phyloP scores from a whole-genome alignment of 2,113 vertebrate genomes.

The Myxocyprinus asiaticus region DNA sequence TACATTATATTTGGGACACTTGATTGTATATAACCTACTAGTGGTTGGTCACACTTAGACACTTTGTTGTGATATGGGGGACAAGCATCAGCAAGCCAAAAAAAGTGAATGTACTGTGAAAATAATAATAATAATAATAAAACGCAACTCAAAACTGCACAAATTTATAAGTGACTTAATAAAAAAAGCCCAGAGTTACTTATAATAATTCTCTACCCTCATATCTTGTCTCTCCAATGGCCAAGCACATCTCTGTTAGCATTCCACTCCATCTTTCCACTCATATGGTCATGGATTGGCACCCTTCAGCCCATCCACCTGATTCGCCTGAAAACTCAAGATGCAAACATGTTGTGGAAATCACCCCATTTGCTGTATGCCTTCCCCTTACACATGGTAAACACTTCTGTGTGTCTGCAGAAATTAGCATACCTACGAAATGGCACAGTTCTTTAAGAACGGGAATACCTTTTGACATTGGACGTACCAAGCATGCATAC shows the following conservation, averaged over 20 bases:
- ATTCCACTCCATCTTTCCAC: slow-evolving; percentile 5
- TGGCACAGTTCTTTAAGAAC: slow-evolving; percentile 62
- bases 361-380: slow-evolving; percentile 5
- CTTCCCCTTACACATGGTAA: slow-evolving; percentile 39
- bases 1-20: too few relatives aligned
- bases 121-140: too few relatives aligned
- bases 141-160: too few relatives aligned
- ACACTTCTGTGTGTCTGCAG: slow-evolving; percentile 59
- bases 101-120: too few relatives aligned
- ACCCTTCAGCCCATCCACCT: slow-evolving; percentile 14
- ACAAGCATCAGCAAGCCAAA: too few relatives aligned
- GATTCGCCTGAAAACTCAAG: slow-evolving; percentile 33
- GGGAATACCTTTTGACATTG: slow-evolving; percentile 64
- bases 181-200: too few relatives aligned
- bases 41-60: too few relatives aligned
- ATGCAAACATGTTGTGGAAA: slow-evolving; percentile 27
- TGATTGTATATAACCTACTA: too few relatives aligned
- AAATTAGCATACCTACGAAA: slow-evolving; percentile 63
- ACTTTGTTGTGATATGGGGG: too few relatives aligned
- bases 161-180: too few relatives aligned
- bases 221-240: neutral
- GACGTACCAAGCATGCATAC: slow-evolving; percentile 55
- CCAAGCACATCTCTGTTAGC: neutral
- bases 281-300: slow-evolving; percentile 12
- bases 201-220: neutral